Evolutionary conservation across 2,888 invertebrate genomes (phyloP), one percentile per base, ranked within the genome.

Genomic region (Oxystoma pomonae): DNA sequence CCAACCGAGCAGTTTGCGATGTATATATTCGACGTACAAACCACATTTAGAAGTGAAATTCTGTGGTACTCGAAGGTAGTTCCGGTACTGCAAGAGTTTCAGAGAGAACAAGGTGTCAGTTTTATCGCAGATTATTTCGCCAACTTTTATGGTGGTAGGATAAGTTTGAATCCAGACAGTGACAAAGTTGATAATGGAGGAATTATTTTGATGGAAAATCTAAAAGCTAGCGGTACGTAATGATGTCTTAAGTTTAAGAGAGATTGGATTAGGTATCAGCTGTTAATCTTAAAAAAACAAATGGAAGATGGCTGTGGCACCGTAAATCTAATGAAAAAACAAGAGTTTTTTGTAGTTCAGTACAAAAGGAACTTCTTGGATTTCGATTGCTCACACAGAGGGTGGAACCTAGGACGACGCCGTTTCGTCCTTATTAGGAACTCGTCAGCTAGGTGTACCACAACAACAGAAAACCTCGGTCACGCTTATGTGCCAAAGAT

Each of bases 31-130:
- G 78, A 84, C 63, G 82, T 82, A 3, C 78, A 81, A 59, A 78
- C 80, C 1, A 85, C 85, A 0, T 85, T 85, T 66, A 75, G 78
- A 9, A 84, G 85, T 18, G 86, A 86, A 75, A 81, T 82, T 63
- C 79, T 80, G 12, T 80, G 85, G 55, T 86, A 86, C 68, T 71
- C 79, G 20, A 75, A 76, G 16, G 73, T 85, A n/a, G 72, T 82
- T 1, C 83, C 85, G 0, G 75, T 78, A 7, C 76, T 85, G 55
- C 74, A 77, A 9, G 69, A 80, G 35, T 69, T 86, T 16, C 84
- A 86, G 67, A 65, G 75, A 1, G 82, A 85, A 52, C 75, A 76
- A 16, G 81, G 81, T 0, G 67, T 85, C 74, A 80, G 16, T 64
- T 72, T 0, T 75, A 82, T 12, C 16, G 49, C 59, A 9, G 79